Conservation (phyloP, 2,113 vertebrate species). For the Corythornis cristatus region DNA sequence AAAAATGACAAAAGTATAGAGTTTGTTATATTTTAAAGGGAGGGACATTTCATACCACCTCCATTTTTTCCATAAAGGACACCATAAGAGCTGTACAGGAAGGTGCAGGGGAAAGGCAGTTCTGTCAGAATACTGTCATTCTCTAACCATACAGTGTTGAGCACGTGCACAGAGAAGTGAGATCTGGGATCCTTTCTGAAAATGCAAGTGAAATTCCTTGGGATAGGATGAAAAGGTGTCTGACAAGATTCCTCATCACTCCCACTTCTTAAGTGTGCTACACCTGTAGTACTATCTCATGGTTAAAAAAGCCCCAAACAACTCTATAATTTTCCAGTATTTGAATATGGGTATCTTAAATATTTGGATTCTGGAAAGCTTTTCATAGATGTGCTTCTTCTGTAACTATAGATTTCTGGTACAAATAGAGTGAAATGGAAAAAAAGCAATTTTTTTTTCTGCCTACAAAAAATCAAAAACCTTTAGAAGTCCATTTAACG, state of each 20-base stretch:
- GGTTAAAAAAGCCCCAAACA: not conserved
- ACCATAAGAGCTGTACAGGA: not conserved
- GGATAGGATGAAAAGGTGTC: not conserved
- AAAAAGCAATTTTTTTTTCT: not conserved
- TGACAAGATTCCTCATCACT: not conserved
- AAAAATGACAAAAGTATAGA: not conserved
- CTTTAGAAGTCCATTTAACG: not conserved
- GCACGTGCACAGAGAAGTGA: not conserved
- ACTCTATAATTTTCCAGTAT: not conserved
- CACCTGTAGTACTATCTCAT: not conserved
- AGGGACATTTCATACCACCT: not conserved
- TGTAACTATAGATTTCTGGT: not conserved
- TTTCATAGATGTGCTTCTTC: not conserved
- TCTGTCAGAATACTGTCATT: not conserved
- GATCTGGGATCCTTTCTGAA: not conserved
- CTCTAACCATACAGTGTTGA: not conserved
- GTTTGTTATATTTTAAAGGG: not conserved
- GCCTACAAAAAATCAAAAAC: not conserved
- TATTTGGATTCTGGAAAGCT: not conserved
- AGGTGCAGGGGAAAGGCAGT: not conserved
- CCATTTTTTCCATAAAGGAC: not conserved
- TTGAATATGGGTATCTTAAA: not conserved
- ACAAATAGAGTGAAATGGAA: not conserved
- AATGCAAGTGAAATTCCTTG: not conserved
- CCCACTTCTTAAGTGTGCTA: not conserved